These are phyloP conservation scores for Bombus waltoni DNA, from an alignment of 1,140 invertebrate species.

Conservation along the genomic window DNA sequence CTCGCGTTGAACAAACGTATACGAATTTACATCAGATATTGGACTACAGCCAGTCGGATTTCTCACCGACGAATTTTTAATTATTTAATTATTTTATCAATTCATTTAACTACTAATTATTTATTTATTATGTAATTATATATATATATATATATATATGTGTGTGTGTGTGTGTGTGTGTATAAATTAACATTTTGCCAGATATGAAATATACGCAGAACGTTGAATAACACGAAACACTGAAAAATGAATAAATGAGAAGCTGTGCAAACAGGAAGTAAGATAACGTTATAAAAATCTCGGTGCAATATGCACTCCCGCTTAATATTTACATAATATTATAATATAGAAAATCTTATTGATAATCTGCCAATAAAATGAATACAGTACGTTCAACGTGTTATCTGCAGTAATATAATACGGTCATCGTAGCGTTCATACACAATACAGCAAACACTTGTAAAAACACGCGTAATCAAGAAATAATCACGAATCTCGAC, in stretches of 20 bases:
- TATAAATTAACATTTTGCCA: too few relatives aligned
- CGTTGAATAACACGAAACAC: not conserved
- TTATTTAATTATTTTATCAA: not conserved
- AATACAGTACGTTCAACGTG: too few relatives aligned
- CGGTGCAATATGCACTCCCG: too few relatives aligned
- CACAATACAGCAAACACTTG: not conserved
- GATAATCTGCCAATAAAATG: too few relatives aligned
- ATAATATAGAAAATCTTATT: too few relatives aligned
- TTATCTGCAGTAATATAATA: too few relatives aligned
- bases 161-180: too few relatives aligned
- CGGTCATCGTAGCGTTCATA: too few relatives aligned
- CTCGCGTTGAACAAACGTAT: not conserved
- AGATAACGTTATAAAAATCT: not conserved
- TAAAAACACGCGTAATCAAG: not conserved
- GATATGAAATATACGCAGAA: not conserved
- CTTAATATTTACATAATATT: too few relatives aligned
- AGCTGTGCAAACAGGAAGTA: too few relatives aligned
- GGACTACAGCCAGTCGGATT: not conserved
- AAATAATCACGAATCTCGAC: not conserved
- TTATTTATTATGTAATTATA: not conserved
- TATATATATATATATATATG: too few relatives aligned
- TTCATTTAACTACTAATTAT: not conserved
- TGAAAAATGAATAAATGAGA: not conserved
- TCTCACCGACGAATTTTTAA: not conserved
- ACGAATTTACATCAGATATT: not conserved